A percentile compares a stretch with the other conserved stretches of the same genome.
These are phyloP conservation scores for Willowsia nigromaculata DNA, from an alignment of 2,888 invertebrate genomes.

Conservation along the genomic window DNA sequence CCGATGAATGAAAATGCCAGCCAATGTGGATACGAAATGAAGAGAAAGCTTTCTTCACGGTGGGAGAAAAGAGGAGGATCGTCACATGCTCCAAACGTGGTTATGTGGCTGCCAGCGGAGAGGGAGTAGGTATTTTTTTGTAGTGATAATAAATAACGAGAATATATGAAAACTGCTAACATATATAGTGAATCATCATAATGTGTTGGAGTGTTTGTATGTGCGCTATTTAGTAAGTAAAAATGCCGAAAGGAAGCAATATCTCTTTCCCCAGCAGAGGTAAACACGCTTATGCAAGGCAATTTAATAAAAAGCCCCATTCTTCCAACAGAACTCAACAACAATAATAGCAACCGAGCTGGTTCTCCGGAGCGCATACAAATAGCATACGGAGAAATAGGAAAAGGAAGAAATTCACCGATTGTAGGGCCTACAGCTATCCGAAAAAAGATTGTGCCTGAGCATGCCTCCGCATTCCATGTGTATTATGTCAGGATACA, in stretches of 20 bases:
- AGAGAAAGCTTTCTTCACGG: neutral
- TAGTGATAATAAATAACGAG: neutral
- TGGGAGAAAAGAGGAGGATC: neutral
- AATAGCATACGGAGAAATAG: neutral
- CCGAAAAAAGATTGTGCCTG: neutral
- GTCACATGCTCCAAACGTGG: neutral
- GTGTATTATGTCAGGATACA: neutral
- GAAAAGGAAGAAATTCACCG: neutral
- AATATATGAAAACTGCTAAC: neutral
- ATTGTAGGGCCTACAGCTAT: neutral
- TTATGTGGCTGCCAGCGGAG: neutral
- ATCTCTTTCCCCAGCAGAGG: neutral
- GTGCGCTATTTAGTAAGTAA: no score
- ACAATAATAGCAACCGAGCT: neutral
- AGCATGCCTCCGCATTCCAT: no score
- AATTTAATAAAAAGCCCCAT: constrained; percentile 28
- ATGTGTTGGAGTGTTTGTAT: no score
- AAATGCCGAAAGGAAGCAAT: neutral
- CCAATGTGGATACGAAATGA: neutral
- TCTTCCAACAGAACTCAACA: neutral
- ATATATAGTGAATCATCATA: neutral
- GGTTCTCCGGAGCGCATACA: neutral
- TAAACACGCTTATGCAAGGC: constrained; percentile 25
- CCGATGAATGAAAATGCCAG: constrained; percentile 2
- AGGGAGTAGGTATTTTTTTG: neutral